Conservation (phyloP, 1,140 invertebrate species). For the Dolichoris vasculosae region DNA sequence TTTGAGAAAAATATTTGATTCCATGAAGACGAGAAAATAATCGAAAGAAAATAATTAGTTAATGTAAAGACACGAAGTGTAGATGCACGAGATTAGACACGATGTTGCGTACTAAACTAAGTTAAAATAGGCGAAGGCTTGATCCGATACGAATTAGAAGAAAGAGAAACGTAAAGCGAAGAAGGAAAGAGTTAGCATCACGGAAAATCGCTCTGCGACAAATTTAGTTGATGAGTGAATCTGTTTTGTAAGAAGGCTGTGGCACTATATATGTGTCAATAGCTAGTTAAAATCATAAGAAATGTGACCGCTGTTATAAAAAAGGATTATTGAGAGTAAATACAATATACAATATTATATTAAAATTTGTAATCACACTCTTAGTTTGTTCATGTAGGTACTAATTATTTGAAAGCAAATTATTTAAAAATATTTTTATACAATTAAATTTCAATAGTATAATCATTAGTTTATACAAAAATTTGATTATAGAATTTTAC, state of each 20-base stretch:
- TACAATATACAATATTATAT: neutral
- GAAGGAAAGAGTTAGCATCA: slow-evolving; percentile 11
- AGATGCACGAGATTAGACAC: neutral
- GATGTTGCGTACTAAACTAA: neutral
- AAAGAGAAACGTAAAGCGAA: neutral
- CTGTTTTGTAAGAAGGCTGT: neutral
- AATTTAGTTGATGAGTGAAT: slow-evolving; percentile 33
- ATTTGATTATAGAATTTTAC: neutral
- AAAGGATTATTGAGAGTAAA: neutral
- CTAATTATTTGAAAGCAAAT: neutral
- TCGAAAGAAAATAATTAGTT: neutral
- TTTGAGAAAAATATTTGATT: neutral
- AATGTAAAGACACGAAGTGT: neutral
- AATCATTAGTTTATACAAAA: neutral
- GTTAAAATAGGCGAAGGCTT: slow-evolving; percentile 39
- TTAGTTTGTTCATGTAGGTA: neutral
- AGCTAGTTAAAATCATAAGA: slow-evolving; percentile 34
- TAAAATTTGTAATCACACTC: neutral
- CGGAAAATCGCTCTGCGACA: slow-evolving; percentile 36
- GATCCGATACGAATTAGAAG: neutral
- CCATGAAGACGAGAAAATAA: neutral
- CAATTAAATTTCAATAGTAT: neutral
- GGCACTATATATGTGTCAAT: slow-evolving; percentile 20
- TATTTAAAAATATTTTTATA: neutral
- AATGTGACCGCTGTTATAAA: slow-evolving; percentile 1